Evolutionary conservation across 2,888 invertebrate genomes (phyloP).

Genomic region (Pyrrhosoma nymphula): DNA sequence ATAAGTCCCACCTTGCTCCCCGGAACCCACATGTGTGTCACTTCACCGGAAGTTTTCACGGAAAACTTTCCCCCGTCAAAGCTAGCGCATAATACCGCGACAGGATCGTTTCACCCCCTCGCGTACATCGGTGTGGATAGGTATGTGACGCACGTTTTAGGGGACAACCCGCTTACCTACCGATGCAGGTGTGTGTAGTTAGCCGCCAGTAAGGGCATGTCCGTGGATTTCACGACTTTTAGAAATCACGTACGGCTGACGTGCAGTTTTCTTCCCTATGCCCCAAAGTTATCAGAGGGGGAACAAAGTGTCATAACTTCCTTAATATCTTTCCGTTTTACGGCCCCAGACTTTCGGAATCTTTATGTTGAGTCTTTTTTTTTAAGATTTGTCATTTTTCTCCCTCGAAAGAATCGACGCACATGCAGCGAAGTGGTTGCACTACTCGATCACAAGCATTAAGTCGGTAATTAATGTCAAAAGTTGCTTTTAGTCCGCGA

Average conservation of each 20-base stretch:
- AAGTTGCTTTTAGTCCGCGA: neutral
- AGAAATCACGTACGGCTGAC: constrained; percentile 3
- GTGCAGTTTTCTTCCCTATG: neutral
- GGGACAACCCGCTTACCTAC: neutral
- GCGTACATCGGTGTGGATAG: neutral
- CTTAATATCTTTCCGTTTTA: neutral
- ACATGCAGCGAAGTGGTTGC: neutral
- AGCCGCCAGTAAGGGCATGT: neutral
- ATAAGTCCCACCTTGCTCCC: neutral
- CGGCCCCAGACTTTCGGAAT: neutral
- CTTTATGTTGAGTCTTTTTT: too few relatives aligned
- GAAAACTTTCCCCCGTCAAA: neutral
- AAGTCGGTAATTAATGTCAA: neutral
- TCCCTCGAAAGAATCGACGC: neutral
- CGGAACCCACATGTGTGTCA: neutral
- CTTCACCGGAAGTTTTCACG: neutral
- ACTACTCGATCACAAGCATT: neutral
- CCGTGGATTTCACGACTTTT: neutral
- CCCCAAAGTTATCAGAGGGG: neutral
- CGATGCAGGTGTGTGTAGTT: neutral
- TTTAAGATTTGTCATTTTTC: too few relatives aligned
- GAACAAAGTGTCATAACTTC: neutral
- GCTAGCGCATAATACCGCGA: neutral
- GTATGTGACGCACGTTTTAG: neutral
- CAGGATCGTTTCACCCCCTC: neutral